Evolutionary conservation across 2,888 invertebrate species (phyloP).

Genomic region (Apamea epomidion): DNA sequence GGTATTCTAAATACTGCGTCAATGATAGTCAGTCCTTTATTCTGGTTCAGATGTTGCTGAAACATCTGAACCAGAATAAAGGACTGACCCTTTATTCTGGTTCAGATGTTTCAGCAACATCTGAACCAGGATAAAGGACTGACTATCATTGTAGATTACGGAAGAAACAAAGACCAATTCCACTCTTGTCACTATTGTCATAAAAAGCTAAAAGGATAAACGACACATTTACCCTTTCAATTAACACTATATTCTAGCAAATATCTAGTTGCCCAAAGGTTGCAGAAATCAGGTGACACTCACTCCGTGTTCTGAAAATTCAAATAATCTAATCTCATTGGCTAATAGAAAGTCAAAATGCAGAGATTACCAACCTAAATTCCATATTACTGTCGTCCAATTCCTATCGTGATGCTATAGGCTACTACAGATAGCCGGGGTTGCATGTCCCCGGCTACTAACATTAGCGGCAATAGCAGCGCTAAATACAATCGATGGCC

Average conservation of each 20-base stretch:
- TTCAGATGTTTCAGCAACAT: background rate
- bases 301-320: conserved; percentile 19
- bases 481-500: conserved; percentile 63
- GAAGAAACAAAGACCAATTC: background rate
- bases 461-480: conserved; percentile 63
- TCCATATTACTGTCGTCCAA: conserved; percentile 29
- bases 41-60: background rate
- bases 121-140: too few relatives aligned
- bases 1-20: background rate
- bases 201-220: background rate
- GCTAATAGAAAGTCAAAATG: background rate
- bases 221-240: background rate
- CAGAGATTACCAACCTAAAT: conserved; percentile 21
- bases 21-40: background rate
- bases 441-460: conserved; percentile 68
- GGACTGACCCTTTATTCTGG: background rate
- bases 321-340: conserved; percentile 2
- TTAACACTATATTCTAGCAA: background rate
- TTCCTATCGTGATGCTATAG: conserved; percentile 24
- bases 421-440: conserved; percentile 29
- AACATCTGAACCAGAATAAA: too few relatives aligned
- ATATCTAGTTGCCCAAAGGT: background rate
- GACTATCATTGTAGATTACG: background rate
- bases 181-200: background rate
- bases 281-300: background rate